A percentile compares a stretch with the other conserved stretches of the same genome.
phyloP scores from a whole-genome alignment of 2,888 invertebrate genomes.

The Troides oblongomaculatus region DNA sequence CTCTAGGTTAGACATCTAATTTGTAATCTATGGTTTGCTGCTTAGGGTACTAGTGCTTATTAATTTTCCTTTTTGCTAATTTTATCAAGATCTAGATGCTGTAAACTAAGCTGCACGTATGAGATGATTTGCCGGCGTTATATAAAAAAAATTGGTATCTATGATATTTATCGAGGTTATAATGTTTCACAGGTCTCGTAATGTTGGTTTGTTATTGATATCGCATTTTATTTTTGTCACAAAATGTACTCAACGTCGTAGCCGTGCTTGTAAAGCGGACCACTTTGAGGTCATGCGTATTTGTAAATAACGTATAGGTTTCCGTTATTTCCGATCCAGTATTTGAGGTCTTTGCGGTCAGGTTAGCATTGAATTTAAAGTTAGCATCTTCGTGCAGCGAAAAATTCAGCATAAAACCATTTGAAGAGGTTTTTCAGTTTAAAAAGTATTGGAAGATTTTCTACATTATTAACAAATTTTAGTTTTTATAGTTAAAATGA shows the following conservation, averaged over 20 bases:
- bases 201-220: slow-evolving; percentile 16
- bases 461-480: no score
- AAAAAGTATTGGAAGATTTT: neutral
- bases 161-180: slow-evolving; percentile 8
- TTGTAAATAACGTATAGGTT: slow-evolving; percentile 24
- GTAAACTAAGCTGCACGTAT: neutral
- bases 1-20: no score
- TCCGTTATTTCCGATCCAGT: slow-evolving; percentile 24
- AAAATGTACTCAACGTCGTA: slow-evolving; percentile 13
- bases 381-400: slow-evolving; percentile 7
- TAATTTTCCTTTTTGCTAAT: neutral
- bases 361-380: slow-evolving; percentile 21
- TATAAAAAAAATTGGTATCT: slow-evolving; percentile 9
- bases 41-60: neutral
- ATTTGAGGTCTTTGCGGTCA: slow-evolving; percentile 4
- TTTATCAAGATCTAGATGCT: neutral
- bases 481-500: no score
- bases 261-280: slow-evolving; percentile 4
- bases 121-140: neutral
- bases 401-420: neutral
- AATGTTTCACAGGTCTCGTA: slow-evolving; percentile 4
- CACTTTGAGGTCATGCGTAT: slow-evolving; percentile 23
- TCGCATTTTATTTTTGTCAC: slow-evolving; percentile 10
- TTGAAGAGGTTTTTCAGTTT: neutral
- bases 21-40: neutral